These are phyloP conservation scores for Epinotia bilunana DNA, from an alignment of 2,888 invertebrate species.

Conservation along the genomic window DNA sequence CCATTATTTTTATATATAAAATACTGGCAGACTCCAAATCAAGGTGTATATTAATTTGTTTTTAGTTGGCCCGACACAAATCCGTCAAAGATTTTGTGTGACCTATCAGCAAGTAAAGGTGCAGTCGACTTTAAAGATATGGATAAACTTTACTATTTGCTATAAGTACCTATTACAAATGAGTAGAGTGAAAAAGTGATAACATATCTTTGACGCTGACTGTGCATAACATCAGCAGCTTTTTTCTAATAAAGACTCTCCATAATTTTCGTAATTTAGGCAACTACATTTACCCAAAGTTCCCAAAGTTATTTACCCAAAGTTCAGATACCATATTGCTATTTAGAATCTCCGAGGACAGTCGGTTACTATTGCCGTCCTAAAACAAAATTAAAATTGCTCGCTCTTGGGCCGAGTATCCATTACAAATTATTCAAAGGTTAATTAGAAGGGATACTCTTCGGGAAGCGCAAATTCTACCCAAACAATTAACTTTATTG, in stretches of 20 bases:
- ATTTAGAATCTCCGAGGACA: conserved; percentile 7
- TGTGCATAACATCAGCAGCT: background rate
- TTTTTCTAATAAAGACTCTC: background rate
- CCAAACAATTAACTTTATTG: conserved; percentile 41
- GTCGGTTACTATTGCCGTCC: conserved; percentile 11
- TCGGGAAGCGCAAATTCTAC: conserved; percentile 31
- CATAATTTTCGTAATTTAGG: conserved; percentile 5
- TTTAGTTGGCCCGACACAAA: too few species aligned
- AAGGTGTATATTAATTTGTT: too few species aligned
- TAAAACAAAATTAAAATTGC: conserved; percentile 34
- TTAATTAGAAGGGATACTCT: conserved; percentile 44
- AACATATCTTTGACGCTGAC: too few species aligned
- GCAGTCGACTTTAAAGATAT: too few species aligned
- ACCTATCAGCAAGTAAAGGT: too few species aligned
- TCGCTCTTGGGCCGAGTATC: conserved; percentile 25
- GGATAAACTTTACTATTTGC: too few species aligned
- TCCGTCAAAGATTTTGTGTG: too few species aligned
- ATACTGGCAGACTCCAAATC: too few species aligned
- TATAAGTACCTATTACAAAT: too few species aligned
- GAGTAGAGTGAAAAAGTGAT: too few species aligned
- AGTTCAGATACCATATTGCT: background rate
- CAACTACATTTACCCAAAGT: background rate
- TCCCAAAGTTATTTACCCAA: background rate
- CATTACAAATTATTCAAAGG: conserved; percentile 44
- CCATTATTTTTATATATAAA: too few species aligned